Conservation (phyloP, 2,888 invertebrate genomes). For the Andrena flavipes region DNA sequence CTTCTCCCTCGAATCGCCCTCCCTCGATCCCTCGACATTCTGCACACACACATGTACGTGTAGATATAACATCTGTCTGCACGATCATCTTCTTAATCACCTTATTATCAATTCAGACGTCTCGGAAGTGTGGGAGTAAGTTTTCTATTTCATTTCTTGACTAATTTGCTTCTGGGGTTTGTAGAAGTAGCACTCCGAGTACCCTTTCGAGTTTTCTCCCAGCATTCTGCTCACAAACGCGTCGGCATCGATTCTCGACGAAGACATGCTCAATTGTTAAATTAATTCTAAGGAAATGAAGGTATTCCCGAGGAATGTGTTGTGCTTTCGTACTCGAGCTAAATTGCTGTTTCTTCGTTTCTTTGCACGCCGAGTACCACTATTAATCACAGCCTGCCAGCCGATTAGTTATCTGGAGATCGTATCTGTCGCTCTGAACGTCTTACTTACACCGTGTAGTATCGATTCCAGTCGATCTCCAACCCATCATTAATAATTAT, state of each 20-base stretch:
- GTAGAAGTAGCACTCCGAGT: neutral
- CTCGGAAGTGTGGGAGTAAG: constrained; percentile 6
- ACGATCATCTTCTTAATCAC: constrained; percentile 37
- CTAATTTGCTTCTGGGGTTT: neutral
- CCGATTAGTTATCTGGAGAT: constrained; percentile 64
- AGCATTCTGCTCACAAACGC: too few species aligned
- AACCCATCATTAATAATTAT: too few species aligned
- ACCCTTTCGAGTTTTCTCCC: too few species aligned
- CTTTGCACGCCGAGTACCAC: constrained; percentile 40
- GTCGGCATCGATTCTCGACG: too few species aligned
- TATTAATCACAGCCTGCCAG: constrained; percentile 60
- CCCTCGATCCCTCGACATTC: constrained; percentile 8
- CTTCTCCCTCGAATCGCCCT: neutral
- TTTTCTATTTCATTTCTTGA: constrained; percentile 13
- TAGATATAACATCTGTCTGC: constrained; percentile 4
- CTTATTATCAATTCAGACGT: constrained; percentile 27
- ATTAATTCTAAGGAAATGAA: too few species aligned
- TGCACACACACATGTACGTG: constrained; percentile 31
- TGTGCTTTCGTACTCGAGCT: too few species aligned
- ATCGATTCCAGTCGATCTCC: constrained; percentile 10
- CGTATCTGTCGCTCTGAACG: constrained; percentile 43
- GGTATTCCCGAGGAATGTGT: too few species aligned
- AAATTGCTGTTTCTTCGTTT: neutral
- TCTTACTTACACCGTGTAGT: constrained; percentile 49
- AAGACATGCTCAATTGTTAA: too few species aligned